phyloP scores from a whole-genome alignment of 2,113 vertebrate genomes.

The Paralichthys olivaceus region DNA sequence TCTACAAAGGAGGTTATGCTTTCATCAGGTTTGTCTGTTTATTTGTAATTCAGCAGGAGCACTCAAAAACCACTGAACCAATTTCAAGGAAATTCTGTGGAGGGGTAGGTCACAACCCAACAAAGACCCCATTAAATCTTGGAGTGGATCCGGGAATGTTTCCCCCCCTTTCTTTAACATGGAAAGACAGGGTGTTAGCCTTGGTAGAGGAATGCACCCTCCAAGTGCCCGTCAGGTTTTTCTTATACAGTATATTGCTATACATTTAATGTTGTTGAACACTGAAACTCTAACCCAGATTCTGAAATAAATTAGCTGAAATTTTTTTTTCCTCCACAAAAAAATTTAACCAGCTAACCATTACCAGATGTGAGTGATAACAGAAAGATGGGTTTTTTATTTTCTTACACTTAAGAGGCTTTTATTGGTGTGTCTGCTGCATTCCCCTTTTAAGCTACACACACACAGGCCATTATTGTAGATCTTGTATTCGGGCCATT shows the following conservation, averaged over 20 bases:
- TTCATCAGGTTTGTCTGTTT: too few species aligned
- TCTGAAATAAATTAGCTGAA: not conserved
- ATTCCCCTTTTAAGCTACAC: not conserved
- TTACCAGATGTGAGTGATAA: constrained; percentile 46
- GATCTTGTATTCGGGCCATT: constrained; percentile 12
- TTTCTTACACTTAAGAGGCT: not conserved
- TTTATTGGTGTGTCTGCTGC: not conserved
- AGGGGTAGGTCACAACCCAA: too few species aligned
- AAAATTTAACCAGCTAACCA: constrained; percentile 3
- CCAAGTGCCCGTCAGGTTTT: too few species aligned
- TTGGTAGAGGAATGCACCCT: too few species aligned
- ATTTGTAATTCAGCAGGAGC: too few species aligned
- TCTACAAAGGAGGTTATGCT: too few species aligned
- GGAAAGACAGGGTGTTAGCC: too few species aligned
- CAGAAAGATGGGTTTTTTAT: not conserved
- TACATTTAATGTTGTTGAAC: not conserved
- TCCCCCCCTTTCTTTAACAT: too few species aligned
- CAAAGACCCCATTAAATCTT: too few species aligned
- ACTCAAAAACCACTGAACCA: too few species aligned
- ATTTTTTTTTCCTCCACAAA: constrained; percentile 12
- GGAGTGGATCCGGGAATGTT: too few species aligned
- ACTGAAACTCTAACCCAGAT: not conserved
- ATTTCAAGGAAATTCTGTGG: too few species aligned
- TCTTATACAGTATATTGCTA: not conserved
- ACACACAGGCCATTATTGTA: not conserved